Percentiles rank a stretch among this genome's conserved stretches.
Conservation (phyloP, 2,888 invertebrate species). For the Sepiola atlantica region DNA sequence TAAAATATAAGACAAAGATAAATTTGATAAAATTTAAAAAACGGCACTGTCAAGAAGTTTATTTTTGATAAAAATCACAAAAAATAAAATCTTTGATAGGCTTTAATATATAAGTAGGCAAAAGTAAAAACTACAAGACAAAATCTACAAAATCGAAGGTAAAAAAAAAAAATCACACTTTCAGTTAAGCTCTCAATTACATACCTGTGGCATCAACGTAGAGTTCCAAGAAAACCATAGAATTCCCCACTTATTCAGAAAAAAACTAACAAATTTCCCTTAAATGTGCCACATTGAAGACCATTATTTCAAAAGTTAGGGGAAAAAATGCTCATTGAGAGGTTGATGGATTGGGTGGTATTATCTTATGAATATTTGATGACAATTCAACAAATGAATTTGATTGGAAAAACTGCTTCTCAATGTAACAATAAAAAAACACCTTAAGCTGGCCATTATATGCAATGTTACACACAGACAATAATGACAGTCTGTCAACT, state of each 20-base stretch:
- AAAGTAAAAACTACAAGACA: neutral
- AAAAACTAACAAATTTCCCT: neutral
- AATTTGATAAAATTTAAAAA: too few relatives aligned
- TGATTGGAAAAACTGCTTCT: conserved; percentile 20
- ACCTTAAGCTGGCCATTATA: conserved; percentile 3
- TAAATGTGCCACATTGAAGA: neutral
- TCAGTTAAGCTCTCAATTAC: neutral
- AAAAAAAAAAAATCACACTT: too few relatives aligned
- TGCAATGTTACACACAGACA: neutral
- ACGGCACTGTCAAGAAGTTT: too few relatives aligned
- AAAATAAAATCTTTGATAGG: too few relatives aligned
- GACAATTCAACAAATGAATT: conserved; percentile 1
- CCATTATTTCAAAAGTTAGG: neutral
- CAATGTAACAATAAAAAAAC: neutral
- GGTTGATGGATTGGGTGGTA: neutral
- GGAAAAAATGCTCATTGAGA: neutral
- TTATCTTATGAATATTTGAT: conserved; percentile 32
- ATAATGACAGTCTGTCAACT: neutral
- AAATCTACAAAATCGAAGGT: neutral
- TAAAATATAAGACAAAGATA: too few relatives aligned
- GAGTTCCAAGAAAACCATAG: neutral
- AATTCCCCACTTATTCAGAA: neutral
- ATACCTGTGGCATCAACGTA: neutral
- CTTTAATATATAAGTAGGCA: neutral
- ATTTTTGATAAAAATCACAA: too few relatives aligned